Conservation (phyloP, 2,888 invertebrate species). For the Troglohyphantes excavatus region DNA sequence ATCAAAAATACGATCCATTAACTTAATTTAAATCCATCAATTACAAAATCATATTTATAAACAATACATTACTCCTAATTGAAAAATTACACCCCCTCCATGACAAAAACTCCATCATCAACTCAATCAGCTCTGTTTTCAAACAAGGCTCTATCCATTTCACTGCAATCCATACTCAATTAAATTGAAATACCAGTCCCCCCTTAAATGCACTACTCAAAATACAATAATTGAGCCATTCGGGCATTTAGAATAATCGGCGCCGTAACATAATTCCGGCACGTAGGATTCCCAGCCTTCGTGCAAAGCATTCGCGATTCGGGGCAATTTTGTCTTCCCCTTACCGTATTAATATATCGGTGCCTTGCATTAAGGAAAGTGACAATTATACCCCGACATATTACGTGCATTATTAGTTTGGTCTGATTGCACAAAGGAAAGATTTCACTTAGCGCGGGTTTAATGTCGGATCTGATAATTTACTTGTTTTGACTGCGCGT, state of each 20-base stretch:
- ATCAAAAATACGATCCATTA: too few relatives aligned
- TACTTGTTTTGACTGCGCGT: too few relatives aligned
- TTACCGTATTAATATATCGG: conserved; percentile 47
- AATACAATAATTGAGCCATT: conserved; percentile 65
- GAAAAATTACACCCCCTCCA: conserved; percentile 11
- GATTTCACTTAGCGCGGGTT: conserved; percentile 11
- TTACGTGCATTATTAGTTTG: conserved; percentile 38
- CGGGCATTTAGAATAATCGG: conserved; percentile 58
- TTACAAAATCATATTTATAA: conserved; percentile 13
- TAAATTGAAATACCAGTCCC: conserved; percentile 38
- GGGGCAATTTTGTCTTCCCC: conserved; percentile 46
- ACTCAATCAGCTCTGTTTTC: not conserved
- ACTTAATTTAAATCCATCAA: not conserved
- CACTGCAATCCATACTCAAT: conserved; percentile 34
- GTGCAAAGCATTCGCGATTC: conserved; percentile 22
- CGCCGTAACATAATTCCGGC: not conserved
- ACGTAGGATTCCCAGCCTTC: not conserved
- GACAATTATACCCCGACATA: conserved; percentile 52
- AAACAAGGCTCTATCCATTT: conserved; percentile 2
- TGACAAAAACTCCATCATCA: not conserved
- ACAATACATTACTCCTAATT: conserved; percentile 28
- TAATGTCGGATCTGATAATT: not conserved
- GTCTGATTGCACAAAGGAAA: conserved; percentile 32
- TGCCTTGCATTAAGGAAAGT: conserved; percentile 51
- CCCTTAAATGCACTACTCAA: conserved; percentile 46